phyloP scores from a whole-genome alignment of 2,888 invertebrate genomes.

The Leucophenga montana region DNA sequence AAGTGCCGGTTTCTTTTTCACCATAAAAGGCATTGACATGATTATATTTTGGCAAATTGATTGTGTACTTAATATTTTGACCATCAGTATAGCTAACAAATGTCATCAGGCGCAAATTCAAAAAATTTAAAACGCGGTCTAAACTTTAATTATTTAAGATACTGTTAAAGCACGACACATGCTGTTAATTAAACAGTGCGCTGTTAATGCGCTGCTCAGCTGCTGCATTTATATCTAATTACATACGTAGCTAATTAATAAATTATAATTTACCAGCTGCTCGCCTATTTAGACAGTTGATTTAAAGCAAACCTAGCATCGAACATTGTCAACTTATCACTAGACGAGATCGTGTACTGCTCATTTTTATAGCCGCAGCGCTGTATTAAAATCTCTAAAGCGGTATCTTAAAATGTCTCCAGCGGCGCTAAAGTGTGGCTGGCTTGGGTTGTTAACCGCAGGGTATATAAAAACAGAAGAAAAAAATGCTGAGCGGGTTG shows the following conservation, averaged over 20 bases:
- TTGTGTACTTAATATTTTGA: too few relatives aligned
- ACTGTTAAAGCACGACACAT: not conserved
- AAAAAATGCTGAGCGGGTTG: not conserved
- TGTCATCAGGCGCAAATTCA: conserved; percentile 34
- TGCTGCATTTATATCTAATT: not conserved
- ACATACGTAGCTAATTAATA: conserved; percentile 3
- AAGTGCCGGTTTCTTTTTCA: too few relatives aligned
- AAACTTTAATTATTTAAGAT: not conserved
- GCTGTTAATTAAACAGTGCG: conserved; percentile 13
- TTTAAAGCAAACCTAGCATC: not conserved
- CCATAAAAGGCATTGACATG: too few relatives aligned
- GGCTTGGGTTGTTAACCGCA: conserved; percentile 21
- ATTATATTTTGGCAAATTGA: too few relatives aligned
- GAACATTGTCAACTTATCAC: conserved; percentile 11
- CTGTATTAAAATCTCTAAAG: conserved; percentile 19
- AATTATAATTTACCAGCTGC: conserved; percentile 18
- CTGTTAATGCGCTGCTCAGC: conserved; percentile 10
- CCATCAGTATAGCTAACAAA: too few relatives aligned
- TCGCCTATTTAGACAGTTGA: not conserved
- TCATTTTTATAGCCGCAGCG: not conserved
- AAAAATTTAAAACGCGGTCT: too few relatives aligned
- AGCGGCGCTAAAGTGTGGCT: conserved; percentile 27
- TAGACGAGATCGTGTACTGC: conserved; percentile 7
- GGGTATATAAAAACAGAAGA: conserved; percentile 9
- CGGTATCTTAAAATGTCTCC: conserved; percentile 28